Evolutionary conservation across 2,797 vertebrate genomes (phyloP), one percentile per base, ranked within the genome.

Genomic region (Cephalopachus bancanus): DNA sequence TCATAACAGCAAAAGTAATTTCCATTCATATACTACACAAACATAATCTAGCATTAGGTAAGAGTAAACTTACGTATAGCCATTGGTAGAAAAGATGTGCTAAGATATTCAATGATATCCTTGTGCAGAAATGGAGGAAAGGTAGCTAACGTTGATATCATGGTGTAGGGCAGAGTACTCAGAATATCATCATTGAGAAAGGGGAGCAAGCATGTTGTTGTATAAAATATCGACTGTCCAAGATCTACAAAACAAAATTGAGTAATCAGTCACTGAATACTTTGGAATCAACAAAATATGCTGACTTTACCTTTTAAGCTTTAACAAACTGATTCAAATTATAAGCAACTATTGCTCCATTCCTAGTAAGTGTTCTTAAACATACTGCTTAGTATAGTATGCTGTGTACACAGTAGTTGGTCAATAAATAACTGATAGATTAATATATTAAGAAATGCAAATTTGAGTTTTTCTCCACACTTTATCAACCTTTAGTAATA

Each of bases 191-290:
- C 99, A 98, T 97, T 99, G 99, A 99, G 99, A 99, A 99, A 99
- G 96, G 99, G 99, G 98, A 99, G 99, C 98, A 99, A 99, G 99
- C 99, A 99, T 94, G 99, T 99, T 93, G 99, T 99, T 96, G 99
- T 99, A 98, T 99, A 99, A 99, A 99, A 99, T 99, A 99, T 99
- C 96, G 99, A 99, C 98, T 99, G 99, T 98, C 99, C 99, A 97
- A 99, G 99, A 99, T 99, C 99, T 99, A 99, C 97, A 97, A 98
- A 98, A 98, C 98, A 99, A 98, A 98, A 98, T 95, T 94, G 98
- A 98, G 97, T 94, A 98, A 98, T 98, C 87, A 98, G 17, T 97
- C 98, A 97, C 98, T 86, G 98, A 95, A 97, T 67, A 96, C 69
- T 89, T 65, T 84, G 10, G 22, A 67, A 91, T n/a, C 88, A 96